Percentiles rank a stretch among this genome's conserved stretches.
phyloP scores from a whole-genome alignment of 1,140 invertebrate species.

The Cardiocondyla obscurior region DNA sequence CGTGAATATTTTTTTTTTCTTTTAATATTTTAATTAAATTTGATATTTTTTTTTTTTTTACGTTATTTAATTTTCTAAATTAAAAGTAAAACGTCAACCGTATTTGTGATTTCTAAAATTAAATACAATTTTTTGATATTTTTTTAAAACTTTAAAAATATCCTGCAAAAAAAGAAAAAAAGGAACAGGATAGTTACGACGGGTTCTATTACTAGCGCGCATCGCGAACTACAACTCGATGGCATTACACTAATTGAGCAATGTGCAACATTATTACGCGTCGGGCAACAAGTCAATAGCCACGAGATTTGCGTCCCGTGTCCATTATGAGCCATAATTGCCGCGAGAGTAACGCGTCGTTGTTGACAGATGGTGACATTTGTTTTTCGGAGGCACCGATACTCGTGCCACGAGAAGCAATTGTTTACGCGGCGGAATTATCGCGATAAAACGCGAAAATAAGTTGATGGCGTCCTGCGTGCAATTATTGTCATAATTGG shows the following conservation, averaged over 20 bases:
- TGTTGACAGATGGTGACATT: not conserved
- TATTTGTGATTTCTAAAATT: not conserved
- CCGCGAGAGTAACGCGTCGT: conserved; percentile 7
- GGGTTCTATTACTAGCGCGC: not conserved
- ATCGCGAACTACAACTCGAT: not conserved
- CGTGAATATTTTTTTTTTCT: not conserved
- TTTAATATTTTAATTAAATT: not conserved
- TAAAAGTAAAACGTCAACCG: not conserved
- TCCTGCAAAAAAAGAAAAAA: not conserved
- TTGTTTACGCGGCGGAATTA: conserved; percentile 39
- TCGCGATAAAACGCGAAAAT: conserved; percentile 36
- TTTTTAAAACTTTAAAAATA: not conserved
- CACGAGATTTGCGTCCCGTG: not conserved
- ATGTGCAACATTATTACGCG: not conserved
- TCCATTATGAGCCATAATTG: conserved; percentile 15
- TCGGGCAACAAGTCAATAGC: conserved; percentile 15
- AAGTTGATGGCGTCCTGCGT: conserved; percentile 11
- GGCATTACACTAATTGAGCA: not conserved
- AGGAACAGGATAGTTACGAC: not conserved
- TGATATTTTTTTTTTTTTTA: not conserved
- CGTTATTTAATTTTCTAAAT: not conserved
- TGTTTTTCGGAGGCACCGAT: conserved; percentile 36
- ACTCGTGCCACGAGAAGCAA: conserved; percentile 9
- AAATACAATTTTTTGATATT: not conserved
- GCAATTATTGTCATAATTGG: conserved; percentile 37